Evolutionary conservation across 1,140 invertebrate species (phyloP), one percentile per base, ranked within the genome.

Genomic region (Pseudachorutes palmiensis): DNA sequence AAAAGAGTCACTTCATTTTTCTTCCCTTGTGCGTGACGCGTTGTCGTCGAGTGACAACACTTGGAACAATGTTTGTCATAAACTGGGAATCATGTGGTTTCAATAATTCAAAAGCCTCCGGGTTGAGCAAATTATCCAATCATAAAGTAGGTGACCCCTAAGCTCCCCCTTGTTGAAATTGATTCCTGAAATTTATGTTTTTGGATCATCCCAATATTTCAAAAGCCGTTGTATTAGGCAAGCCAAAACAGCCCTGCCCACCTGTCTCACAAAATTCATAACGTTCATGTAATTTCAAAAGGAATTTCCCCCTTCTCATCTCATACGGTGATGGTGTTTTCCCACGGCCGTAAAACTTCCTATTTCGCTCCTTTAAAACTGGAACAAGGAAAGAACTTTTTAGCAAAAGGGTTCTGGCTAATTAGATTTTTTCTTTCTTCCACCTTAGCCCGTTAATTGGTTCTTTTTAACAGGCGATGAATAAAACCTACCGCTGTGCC

Each of bases 211-310:
- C n/a, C n/a, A n/a, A 55, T 55, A 55, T 55, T 67, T 60, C 65
- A n/a, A n/a, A n/a, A n/a, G n/a, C n/a, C n/a, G n/a, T 31, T 48
- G 16, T 65, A 59, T 49, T 22, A 36, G 16, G 33, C 26, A 60
- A 48, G 32, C 9, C 24, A 26, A 64, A 31, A 29, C 30, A 60
- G n/a, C 19, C 66, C 70, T 67, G 63, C 70, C 70, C 70, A 72
- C 70, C 70, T 72, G 70, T 72, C 70, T 72, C 64, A 48, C 65
- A 72, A 55, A 72, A 72, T 72, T 72, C 70, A 72, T 72, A 72
- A 69, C 67, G 67, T 62, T 69, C 70, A 66, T 66, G 51, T 55
- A 55, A 64, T 49, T 64, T 62, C 22, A 58, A 26, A 55, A 61
- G 28, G 3, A 59, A 45, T 33, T 63, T 62, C 58, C 16, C 33